A percentile compares a stretch with the other conserved stretches of the same genome.
phyloP scores from a whole-genome alignment of 2,888 invertebrate species.

The Tipula helvola region DNA sequence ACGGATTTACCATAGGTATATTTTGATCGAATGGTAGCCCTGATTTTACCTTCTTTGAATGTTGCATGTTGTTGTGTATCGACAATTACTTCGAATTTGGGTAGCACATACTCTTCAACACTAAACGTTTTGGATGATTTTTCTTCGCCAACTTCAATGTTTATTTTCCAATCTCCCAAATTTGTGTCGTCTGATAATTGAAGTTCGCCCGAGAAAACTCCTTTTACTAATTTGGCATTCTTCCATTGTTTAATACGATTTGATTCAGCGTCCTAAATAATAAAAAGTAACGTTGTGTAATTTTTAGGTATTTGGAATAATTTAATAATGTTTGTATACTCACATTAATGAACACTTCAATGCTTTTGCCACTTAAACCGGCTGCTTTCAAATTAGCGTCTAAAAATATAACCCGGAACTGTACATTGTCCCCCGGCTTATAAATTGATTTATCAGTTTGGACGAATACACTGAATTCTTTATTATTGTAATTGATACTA shows the following conservation, averaged over 20 bases:
- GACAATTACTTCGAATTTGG: constrained; percentile 32
- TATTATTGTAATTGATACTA: constrained; percentile 55
- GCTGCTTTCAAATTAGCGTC: constrained; percentile 41
- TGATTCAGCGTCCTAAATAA: constrained; percentile 53
- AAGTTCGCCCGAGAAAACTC: constrained; percentile 64
- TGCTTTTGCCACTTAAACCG: background rate
- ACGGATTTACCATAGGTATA: constrained; percentile 81
- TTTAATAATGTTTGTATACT: constrained; percentile 20
- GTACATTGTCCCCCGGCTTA: constrained; percentile 60
- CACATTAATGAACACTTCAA: constrained; percentile 48
- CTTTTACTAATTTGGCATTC: constrained; percentile 50
- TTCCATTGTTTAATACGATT: constrained; percentile 75
- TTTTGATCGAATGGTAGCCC: constrained; percentile 71
- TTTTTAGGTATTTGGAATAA: background rate
- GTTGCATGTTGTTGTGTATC: constrained; percentile 71
- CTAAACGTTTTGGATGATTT: too few species aligned
- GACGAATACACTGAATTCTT: constrained; percentile 51
- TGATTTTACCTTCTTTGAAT: constrained; percentile 64
- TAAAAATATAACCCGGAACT: constrained; percentile 41
- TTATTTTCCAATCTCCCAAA: constrained; percentile 78
- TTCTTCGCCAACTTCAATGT: constrained; percentile 34
- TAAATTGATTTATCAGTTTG: too few species aligned
- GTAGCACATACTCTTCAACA: too few species aligned
- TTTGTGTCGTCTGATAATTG: constrained; percentile 70
- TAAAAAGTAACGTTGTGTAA: background rate